A percentile compares a stretch with the other conserved stretches of the same genome.
These are phyloP conservation scores for Anguilla obscura DNA, from an alignment of 2,797 vertebrate genomes.

Conservation along the genomic window DNA sequence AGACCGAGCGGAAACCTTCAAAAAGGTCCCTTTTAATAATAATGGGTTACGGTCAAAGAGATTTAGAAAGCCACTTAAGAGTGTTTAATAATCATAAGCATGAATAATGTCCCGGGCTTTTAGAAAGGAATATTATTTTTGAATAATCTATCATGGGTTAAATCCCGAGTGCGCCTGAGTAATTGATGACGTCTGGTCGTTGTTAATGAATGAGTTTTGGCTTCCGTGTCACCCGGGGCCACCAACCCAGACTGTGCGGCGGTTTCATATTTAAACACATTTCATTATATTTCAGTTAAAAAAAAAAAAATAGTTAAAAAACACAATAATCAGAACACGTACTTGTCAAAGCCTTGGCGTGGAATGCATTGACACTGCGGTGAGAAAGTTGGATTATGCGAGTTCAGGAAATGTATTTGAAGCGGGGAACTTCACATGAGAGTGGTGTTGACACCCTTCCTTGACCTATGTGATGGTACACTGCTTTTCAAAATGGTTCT, in stretches of 20 bases:
- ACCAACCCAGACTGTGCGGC: background rate
- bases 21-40: background rate
- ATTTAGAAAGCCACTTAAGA: conserved; percentile 5
- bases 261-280: background rate
- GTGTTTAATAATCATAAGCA: background rate
- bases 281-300: background rate
- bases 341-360: background rate
- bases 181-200: background rate
- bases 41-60: background rate
- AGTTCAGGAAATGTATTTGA: background rate
- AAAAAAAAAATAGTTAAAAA: background rate
- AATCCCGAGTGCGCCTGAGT: background rate
- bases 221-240: background rate
- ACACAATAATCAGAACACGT: background rate
- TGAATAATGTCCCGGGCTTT: background rate
- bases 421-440: background rate
- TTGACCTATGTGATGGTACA: background rate
- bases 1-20: background rate
- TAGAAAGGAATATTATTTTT: background rate
- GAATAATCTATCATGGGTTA: background rate
- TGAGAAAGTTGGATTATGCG: background rate
- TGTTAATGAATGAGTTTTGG: conserved; percentile 11
- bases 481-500: background rate
- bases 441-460: background rate
- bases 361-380: background rate